phyloP scores from a whole-genome alignment of 2,888 invertebrate genomes.

The Pogonocherus hispidulus region DNA sequence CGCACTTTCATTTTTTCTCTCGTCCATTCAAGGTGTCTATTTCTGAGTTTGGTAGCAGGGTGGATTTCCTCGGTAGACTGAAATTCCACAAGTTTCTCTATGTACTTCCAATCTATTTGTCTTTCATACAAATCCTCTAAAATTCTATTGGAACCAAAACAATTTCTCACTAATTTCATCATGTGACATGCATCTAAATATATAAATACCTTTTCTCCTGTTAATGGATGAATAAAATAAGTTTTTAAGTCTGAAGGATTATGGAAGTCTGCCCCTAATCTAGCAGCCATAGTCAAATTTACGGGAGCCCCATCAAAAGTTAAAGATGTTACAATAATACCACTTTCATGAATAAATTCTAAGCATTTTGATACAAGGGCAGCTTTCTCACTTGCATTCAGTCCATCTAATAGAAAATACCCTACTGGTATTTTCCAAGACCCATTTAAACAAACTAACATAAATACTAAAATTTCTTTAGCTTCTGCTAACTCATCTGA shows the following conservation, averaged over 20 bases:
- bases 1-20: background rate
- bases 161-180: constrained; percentile 5
- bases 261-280: constrained; percentile 42
- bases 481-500: constrained; percentile 48
- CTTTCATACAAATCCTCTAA: background rate
- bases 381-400: constrained; percentile 29
- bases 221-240: constrained; percentile 41
- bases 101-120: background rate
- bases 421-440: constrained; percentile 52
- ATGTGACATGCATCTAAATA: constrained; percentile 33
- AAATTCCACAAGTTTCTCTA: constrained; percentile 39
- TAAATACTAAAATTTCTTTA: constrained; percentile 52
- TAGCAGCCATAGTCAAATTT: background rate
- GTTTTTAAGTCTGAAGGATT: constrained; percentile 38
- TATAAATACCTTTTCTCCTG: constrained; percentile 27
- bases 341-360: background rate
- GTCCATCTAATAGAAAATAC: constrained; percentile 48
- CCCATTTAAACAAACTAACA: constrained; percentile 49
- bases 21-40: constrained; percentile 27
- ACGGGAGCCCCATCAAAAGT: background rate
- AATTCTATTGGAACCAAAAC: background rate
- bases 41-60: constrained; percentile 46
- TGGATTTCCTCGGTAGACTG: constrained; percentile 47
- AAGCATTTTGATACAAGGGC: background rate
- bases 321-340: background rate